Evolutionary conservation across 37 sponge, comb jelly and placozoan genomes (phyloP), one percentile per base, ranked within the genome.

Genomic region (Hexactinellida sp.): DNA sequence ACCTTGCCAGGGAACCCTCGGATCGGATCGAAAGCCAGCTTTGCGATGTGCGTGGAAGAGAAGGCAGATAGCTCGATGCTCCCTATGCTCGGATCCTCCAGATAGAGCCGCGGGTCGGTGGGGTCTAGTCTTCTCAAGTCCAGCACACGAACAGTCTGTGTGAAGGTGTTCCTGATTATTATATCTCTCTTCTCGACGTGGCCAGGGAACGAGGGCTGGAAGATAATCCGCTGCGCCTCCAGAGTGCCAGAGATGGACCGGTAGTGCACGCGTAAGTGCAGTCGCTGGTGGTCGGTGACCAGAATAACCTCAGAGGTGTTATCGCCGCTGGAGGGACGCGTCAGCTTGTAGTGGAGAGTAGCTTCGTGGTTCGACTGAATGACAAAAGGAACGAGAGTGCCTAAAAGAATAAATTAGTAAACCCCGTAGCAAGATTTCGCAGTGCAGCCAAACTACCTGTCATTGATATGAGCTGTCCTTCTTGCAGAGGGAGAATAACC

Each of bases 351-450:
- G 21, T 10, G 21, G 76, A 63, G 76, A 21, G 76, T 63, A 63
- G 76, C 76, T n/a, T 63, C 76, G 76, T 63, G 76, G 5, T 63
- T 63, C 28, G 76, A n/a, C 13, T 63, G 76, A n/a, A 63, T n/a
- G 5, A 63, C 76, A n/a, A 63, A 63, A 21, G 76, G 76, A 32
- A 63, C 76, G 34, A 7, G 19, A 21, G 76, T 21, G 30, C 30
- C 76, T 63, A 63, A 10, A 63, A 7, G 5, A 63, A 63, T 63
- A 25, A 7, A 63, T 32, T 32, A 32, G 13, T 63, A 25, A 63
- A 63, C n/a, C n/a, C n/a, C n/a, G n/a, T n/a, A n/a, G n/a, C n/a
- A n/a, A n/a, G n/a, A n/a, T n/a, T n/a, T n/a, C n/a, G n/a, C n/a
- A n/a, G n/a, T n/a, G n/a, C n/a, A n/a, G n/a, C n/a, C n/a, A 63